Conservation (phyloP, 2,888 invertebrate genomes). For the Xestobium rufovillosum region DNA sequence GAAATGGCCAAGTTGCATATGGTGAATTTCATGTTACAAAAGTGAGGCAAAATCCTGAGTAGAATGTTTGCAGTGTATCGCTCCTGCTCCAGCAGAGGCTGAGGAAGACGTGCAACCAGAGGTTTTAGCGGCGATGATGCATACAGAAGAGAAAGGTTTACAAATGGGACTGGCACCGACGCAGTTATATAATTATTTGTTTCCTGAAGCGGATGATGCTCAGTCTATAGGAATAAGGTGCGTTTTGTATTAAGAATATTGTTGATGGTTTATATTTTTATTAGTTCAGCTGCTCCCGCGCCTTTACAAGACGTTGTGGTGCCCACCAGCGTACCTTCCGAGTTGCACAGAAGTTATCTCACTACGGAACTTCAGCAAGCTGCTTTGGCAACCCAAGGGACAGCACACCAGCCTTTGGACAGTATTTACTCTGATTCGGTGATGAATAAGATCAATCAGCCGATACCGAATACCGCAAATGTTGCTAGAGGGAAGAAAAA, state of each 20-base stretch:
- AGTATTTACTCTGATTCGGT: constrained; percentile 22
- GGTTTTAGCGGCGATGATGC: constrained; percentile 36
- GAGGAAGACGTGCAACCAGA: constrained; percentile 37
- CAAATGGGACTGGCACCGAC: constrained; percentile 32
- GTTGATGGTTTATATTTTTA: constrained; percentile 6
- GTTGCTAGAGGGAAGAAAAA: too few relatives aligned
- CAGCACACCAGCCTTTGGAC: constrained; percentile 26
- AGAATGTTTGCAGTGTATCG: too few relatives aligned
- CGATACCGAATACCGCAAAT: not conserved
- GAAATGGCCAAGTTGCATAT: too few relatives aligned
- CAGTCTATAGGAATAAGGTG: constrained; percentile 4
- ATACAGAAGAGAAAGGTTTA: constrained; percentile 37
- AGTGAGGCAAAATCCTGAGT: too few relatives aligned
- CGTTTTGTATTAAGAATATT: constrained; percentile 16
- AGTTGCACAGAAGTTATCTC: constrained; percentile 29
- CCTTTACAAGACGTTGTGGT: constrained; percentile 38
- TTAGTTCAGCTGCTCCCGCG: constrained; percentile 35
- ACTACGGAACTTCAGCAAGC: constrained; percentile 28
- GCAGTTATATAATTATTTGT: constrained; percentile 35
- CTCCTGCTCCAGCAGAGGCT: too few relatives aligned
- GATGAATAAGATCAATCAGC: not conserved
- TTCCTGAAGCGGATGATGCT: constrained; percentile 23
- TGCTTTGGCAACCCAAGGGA: constrained; percentile 22
- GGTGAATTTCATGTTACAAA: too few relatives aligned
- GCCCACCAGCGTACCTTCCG: constrained; percentile 28